Evolutionary conservation across 2,113 vertebrate species (phyloP), one percentile per base, ranked within the genome.

Genomic region (Pseudorectes ferrugineus): DNA sequence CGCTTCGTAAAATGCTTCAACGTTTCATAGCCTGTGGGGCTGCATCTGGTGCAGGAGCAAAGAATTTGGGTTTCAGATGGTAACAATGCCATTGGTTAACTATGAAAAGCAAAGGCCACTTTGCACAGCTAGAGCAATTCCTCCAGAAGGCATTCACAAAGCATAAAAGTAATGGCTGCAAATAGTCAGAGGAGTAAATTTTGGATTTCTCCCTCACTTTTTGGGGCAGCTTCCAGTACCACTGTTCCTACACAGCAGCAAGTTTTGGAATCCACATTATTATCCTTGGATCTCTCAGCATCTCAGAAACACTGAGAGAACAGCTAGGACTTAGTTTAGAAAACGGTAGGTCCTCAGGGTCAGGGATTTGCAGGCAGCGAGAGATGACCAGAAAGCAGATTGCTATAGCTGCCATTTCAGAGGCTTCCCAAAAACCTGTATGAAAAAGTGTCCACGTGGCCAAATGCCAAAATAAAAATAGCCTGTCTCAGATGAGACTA

Each of bases 41-140:
- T 96, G 91, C 94, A 96, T 92, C 95, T 96, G 93, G 77, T 95
- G 92, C 94, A 89, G 85, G 66, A 92, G 88, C 51, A 93, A 89
- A 87, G 89, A 75, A 89, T 65, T 65, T 88, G 71, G 74, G 78
- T 54, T 94, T 95, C 94, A 95, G 93, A 92, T 74, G 43, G 85
- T 59, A 93, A 89, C 89, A 90, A 91, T 66, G 87, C 85, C 31
- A 70, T 85, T 73, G 85, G 88, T 83, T 89, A 95, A 79, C 71
- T 38, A 58, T 62, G 79, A 93, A 95, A 97, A 92, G 94, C 93
- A 93, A 76, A 88, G 75, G 85, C 71, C 82, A 70, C 88, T 89
- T 68, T 67, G 66, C 55, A 45, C 62, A 92, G 77, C 74, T 43
- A 92, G 9, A 85, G 51, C 67, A 85, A 91, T 91, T 73, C 81